phyloP scores from a whole-genome alignment of 2,113 vertebrate genomes.

The Oreochromis spilurus region DNA sequence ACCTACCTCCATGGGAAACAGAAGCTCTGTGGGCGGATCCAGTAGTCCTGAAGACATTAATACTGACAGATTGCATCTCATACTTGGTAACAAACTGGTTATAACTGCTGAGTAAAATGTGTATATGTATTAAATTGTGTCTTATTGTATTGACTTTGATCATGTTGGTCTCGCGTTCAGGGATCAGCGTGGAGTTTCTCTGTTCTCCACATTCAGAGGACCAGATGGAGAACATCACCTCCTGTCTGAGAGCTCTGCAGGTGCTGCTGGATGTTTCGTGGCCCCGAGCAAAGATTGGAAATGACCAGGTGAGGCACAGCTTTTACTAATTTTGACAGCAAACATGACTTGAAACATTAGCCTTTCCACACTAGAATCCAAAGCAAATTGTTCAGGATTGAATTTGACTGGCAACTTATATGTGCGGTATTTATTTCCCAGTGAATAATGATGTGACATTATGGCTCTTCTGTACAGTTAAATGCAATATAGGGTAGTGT shows the following conservation, averaged over 20 bases:
- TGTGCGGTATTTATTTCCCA: neutral
- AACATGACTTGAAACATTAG: neutral
- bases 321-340: neutral
- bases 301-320: conserved; percentile 80
- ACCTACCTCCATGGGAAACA: conserved; percentile 89
- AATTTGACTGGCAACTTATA: neutral
- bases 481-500: neutral
- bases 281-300: conserved; percentile 85
- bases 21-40: conserved; percentile 66
- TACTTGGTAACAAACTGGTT: conserved; percentile 75
- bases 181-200: conserved; percentile 90
- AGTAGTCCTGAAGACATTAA: conserved; percentile 89
- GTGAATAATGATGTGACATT: neutral
- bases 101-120: neutral
- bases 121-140: neutral
- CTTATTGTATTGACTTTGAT: neutral
- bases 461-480: neutral
- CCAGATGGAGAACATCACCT: conserved; percentile 86
- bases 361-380: neutral
- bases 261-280: conserved; percentile 82
- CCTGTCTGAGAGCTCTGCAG: conserved; percentile 83
- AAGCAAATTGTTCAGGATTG: neutral
- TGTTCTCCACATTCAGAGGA: conserved; percentile 85
- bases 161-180: conserved; percentile 55
- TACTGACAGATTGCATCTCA: conserved; percentile 84